phyloP scores from a whole-genome alignment of 2,888 invertebrate genomes.

The Acleris literana region DNA sequence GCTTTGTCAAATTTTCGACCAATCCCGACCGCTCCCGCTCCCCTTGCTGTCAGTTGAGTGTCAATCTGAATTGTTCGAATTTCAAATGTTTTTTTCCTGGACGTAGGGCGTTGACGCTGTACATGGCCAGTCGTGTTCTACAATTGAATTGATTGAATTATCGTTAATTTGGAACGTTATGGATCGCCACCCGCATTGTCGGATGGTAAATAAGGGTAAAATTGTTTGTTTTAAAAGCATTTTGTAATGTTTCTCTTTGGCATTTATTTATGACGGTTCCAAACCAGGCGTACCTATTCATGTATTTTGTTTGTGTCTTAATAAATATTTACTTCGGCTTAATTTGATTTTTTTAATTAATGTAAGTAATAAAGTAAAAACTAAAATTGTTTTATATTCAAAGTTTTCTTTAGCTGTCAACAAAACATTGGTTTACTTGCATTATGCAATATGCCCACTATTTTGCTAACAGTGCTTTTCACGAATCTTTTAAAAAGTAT shows the following conservation, averaged over 20 bases:
- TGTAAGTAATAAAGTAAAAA: too few relatives aligned
- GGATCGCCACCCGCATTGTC: constrained; percentile 77
- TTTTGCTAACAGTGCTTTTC: too few relatives aligned
- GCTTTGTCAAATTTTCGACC: constrained; percentile 78
- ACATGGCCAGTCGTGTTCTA: constrained; percentile 74
- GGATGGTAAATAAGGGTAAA: constrained; percentile 59
- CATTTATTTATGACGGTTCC: neutral
- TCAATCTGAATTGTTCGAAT: constrained; percentile 66
- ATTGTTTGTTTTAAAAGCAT: constrained; percentile 7
- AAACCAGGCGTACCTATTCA: neutral
- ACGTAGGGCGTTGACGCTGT: constrained; percentile 77
- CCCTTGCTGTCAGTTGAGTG: constrained; percentile 80
- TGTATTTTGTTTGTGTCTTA: too few relatives aligned
- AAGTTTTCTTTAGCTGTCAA: too few relatives aligned
- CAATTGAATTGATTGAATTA: constrained; percentile 82
- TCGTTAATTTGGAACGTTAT: constrained; percentile 73
- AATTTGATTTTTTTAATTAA: too few relatives aligned
- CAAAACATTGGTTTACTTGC: too few relatives aligned
- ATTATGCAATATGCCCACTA: too few relatives aligned
- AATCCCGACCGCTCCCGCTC: constrained; percentile 72
- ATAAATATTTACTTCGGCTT: too few relatives aligned
- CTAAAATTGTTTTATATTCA: too few relatives aligned
- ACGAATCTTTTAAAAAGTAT: too few relatives aligned
- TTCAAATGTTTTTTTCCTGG: constrained; percentile 70
- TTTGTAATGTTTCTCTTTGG: neutral